A percentile compares a stretch with the other conserved stretches of the same genome.
Evolutionary conservation across 2,888 invertebrate genomes (phyloP).

Genomic region (Actias luna): DNA sequence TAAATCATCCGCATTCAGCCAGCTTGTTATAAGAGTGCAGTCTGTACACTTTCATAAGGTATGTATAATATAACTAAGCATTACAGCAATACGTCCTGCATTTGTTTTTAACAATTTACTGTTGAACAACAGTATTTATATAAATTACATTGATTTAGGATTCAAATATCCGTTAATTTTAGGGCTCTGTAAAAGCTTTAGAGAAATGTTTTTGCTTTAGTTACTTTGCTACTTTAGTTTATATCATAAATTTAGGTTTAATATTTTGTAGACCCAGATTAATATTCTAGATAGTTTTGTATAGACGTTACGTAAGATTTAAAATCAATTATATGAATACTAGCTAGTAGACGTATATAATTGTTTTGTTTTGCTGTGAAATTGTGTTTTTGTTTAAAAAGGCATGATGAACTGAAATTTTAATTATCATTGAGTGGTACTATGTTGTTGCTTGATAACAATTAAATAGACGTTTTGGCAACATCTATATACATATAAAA

Average conservation of each 20-base stretch:
- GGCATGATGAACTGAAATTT: no score
- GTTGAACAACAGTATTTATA: neutral
- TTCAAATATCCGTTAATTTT: no score
- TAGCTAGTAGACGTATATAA: neutral
- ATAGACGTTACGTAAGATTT: neutral
- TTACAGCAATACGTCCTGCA: neutral
- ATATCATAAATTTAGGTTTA: neutral
- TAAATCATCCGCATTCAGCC: constrained; percentile 76
- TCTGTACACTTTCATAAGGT: constrained; percentile 77
- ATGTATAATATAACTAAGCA: constrained; percentile 29
- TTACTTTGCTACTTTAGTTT: neutral
- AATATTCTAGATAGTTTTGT: neutral
- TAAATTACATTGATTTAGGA: no score
- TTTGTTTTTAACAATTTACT: neutral
- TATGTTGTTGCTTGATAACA: no score
- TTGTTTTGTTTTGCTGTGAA: neutral
- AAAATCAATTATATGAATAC: neutral
- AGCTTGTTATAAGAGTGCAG: constrained; percentile 76
- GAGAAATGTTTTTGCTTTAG: neutral
- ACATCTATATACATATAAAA: no score
- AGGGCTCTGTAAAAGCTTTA: neutral
- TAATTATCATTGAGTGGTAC: no score
- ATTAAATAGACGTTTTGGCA: no score
- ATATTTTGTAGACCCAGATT: neutral
- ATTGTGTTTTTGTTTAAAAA: neutral